Evolutionary conservation across 2,797 vertebrate species (phyloP).

Genomic region (Enteromius radiatus): DNA sequence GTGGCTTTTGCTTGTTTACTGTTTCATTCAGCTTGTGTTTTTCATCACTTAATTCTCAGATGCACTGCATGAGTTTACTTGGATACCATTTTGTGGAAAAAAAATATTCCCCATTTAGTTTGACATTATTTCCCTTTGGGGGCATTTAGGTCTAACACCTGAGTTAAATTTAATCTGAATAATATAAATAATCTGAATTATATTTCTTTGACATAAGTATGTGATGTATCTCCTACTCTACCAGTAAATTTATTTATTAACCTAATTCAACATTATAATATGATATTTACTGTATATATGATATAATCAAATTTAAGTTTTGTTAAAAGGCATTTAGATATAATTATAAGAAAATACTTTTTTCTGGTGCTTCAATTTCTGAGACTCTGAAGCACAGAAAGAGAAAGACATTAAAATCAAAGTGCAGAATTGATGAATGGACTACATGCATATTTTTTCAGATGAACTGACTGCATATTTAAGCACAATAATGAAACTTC

Average conservation of each 20-base stretch:
- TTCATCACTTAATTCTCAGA: background rate
- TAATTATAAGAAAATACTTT: background rate
- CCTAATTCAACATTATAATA: background rate
- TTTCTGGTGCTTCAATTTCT: background rate
- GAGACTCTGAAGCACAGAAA: background rate
- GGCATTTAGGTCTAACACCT: background rate
- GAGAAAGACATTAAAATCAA: constrained; percentile 49
- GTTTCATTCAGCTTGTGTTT: constrained; percentile 9
- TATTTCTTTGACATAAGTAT: background rate
- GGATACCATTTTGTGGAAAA: background rate
- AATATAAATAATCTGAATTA: background rate
- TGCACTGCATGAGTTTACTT: background rate
- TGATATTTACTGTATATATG: background rate
- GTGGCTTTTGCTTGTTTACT: background rate
- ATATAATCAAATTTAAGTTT: background rate
- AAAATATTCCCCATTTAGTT: background rate
- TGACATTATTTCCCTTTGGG: background rate
- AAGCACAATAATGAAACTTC: constrained; percentile 39
- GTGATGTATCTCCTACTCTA: background rate
- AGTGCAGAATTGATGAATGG: constrained; percentile 30
- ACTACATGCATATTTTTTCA: constrained; percentile 61
- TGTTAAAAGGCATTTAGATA: background rate
- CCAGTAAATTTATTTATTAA: background rate
- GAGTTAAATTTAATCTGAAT: background rate
- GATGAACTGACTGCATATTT: constrained; percentile 7